phyloP scores from a whole-genome alignment of 2,888 invertebrate genomes.

The Sinelater perroti region DNA sequence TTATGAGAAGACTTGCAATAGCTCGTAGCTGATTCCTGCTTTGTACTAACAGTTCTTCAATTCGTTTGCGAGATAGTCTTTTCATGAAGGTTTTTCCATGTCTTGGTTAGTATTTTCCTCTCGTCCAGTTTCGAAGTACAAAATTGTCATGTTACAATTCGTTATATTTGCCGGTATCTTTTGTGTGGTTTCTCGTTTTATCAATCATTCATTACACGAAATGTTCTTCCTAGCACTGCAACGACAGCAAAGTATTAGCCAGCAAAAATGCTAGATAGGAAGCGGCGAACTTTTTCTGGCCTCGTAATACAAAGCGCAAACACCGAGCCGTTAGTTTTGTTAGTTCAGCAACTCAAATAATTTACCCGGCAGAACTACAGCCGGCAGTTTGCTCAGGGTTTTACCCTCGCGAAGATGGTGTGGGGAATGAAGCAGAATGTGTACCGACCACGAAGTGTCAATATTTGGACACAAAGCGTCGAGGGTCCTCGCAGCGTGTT shows the following conservation, averaged over 20 bases:
- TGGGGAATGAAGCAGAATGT: slow-evolving; percentile 44
- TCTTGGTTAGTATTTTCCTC: too few species aligned
- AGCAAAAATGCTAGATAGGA: slow-evolving; percentile 1
- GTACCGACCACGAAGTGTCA: slow-evolving; percentile 59
- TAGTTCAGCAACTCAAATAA: slow-evolving; percentile 63
- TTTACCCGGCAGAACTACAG: slow-evolving; percentile 61
- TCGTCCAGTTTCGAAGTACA: too few species aligned
- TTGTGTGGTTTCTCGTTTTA: neutral
- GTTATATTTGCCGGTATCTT: too few species aligned
- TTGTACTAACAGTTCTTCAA: too few species aligned
- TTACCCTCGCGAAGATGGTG: slow-evolving; percentile 41
- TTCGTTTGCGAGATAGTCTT: too few species aligned
- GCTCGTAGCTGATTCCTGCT: too few species aligned
- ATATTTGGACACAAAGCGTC: slow-evolving; percentile 59
- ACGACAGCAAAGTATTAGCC: neutral
- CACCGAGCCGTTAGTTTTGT: slow-evolving; percentile 61
- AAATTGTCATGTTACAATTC: too few species aligned
- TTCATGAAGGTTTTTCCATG: too few species aligned
- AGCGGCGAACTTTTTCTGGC: slow-evolving; percentile 18
- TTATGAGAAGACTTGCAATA: too few species aligned
- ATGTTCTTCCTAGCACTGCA: neutral
- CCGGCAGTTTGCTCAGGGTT: slow-evolving; percentile 58
- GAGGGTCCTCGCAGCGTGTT: slow-evolving; percentile 26
- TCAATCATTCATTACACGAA: neutral
- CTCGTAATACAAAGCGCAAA: slow-evolving; percentile 58